Evolutionary conservation across 2,113 vertebrate species (phyloP).

Genomic region (Chrysemys picta): DNA sequence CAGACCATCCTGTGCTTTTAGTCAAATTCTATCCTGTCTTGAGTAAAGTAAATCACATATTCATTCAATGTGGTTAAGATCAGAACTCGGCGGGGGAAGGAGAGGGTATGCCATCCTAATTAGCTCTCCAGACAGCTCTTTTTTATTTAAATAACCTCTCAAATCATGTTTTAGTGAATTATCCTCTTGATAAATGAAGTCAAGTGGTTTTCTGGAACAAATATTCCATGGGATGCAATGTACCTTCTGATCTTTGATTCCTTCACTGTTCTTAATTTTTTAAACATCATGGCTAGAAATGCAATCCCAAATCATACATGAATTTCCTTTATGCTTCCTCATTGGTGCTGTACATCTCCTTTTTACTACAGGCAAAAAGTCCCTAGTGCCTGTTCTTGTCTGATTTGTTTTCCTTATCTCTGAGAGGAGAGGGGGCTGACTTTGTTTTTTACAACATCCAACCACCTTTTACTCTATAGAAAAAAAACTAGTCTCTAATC

Average conservation of each 20-base stretch:
- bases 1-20: background rate
- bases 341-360: too few relatives aligned
- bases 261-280: too few relatives aligned
- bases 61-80: background rate
- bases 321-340: too few relatives aligned
- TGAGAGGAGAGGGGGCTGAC: too few relatives aligned
- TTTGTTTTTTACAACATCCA: too few relatives aligned
- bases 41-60: background rate
- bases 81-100: background rate
- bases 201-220: background rate
- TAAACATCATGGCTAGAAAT: too few relatives aligned
- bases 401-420: too few relatives aligned
- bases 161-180: background rate
- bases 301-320: too few relatives aligned
- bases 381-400: too few relatives aligned
- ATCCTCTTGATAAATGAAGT: background rate
- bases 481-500: too few relatives aligned
- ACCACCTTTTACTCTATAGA: too few relatives aligned
- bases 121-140: background rate
- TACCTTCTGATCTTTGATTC: background rate
- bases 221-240: accelerated
- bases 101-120: background rate
- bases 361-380: too few relatives aligned
- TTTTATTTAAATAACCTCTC: background rate
- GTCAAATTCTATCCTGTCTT: background rate